Percentiles rank a stretch among this genome's conserved stretches.
Evolutionary conservation across 1,140 invertebrate genomes (phyloP).

Genomic region (Drosophila willistoni): DNA sequence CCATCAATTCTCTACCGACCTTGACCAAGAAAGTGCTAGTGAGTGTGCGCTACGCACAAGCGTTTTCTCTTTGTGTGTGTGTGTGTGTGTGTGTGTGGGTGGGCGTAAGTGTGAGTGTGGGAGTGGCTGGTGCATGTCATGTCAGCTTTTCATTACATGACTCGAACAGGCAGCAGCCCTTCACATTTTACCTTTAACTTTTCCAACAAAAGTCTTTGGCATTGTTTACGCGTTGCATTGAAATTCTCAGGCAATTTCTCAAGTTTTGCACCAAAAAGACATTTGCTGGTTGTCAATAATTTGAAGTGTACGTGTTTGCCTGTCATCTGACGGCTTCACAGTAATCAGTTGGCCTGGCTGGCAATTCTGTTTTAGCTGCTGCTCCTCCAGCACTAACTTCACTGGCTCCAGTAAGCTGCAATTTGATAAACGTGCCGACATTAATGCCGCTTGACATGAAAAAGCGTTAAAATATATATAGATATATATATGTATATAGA

Average conservation of each 20-base stretch:
- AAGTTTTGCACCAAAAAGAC: conserved; percentile 7
- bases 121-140: conserved; percentile 45
- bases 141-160: conserved; percentile 61
- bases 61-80: too few relatives aligned
- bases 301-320: conserved; percentile 49
- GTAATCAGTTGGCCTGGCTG: conserved; percentile 40
- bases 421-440: conserved; percentile 74
- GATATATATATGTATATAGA: too few relatives aligned
- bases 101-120: conserved; percentile 19
- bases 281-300: conserved; percentile 46
- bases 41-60: conserved; percentile 1
- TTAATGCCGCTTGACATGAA: conserved; percentile 67
- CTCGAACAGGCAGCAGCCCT: conserved; percentile 28
- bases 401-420: conserved; percentile 54
- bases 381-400: conserved; percentile 23
- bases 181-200: conserved; percentile 45
- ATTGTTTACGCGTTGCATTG: conserved; percentile 30
- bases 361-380: conserved; percentile 40
- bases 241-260: conserved; percentile 19
- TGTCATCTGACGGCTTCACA: conserved; percentile 37
- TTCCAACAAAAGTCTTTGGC: conserved; percentile 24
- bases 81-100: too few relatives aligned
- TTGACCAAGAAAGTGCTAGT: conserved; percentile 62
- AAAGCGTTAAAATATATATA: conserved; percentile 32
- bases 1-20: conserved; percentile 35